A percentile compares a stretch with the other conserved stretches of the same genome.
Conservation (phyloP, 2,113 vertebrate genomes). For the Lophotis ruficrista region DNA sequence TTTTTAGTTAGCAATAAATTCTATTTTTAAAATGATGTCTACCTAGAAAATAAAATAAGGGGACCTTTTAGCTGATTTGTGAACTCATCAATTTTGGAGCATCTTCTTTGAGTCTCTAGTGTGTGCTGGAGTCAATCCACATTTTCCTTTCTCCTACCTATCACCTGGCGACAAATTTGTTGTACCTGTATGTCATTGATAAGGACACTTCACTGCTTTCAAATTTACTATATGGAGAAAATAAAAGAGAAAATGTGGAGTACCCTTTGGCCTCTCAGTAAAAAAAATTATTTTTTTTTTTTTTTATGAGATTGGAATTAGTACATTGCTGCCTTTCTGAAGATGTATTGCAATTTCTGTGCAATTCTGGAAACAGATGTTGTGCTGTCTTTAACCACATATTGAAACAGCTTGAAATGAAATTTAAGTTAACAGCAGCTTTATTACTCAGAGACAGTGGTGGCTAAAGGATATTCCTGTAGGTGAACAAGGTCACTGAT, state of each 20-base stretch:
- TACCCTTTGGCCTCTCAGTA: not conserved
- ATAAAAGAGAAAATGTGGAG: not conserved
- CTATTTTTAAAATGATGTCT: not conserved
- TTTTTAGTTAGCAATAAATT: not conserved
- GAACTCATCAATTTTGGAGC: not conserved
- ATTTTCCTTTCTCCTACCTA: not conserved
- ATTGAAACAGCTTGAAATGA: not conserved
- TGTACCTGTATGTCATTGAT: not conserved
- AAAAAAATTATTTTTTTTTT: not conserved
- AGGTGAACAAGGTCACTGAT: not conserved
- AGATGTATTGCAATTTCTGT: not conserved
- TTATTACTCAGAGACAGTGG: not conserved
- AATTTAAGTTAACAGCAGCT: not conserved
- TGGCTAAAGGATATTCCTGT: not conserved
- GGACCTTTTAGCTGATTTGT: not conserved
- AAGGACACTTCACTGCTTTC: not conserved
- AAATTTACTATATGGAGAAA: not conserved
- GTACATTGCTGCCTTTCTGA: not conserved
- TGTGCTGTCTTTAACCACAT: not conserved
- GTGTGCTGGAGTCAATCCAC: not conserved
- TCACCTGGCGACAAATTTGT: not conserved
- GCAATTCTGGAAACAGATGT: not conserved
- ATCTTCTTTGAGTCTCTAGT: not conserved
- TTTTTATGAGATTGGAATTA: not conserved
- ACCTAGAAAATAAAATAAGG: not conserved